These are phyloP conservation scores for Telmatochromis bifrenatus DNA, from an alignment of 2,113 vertebrate species.

Conservation along the genomic window DNA sequence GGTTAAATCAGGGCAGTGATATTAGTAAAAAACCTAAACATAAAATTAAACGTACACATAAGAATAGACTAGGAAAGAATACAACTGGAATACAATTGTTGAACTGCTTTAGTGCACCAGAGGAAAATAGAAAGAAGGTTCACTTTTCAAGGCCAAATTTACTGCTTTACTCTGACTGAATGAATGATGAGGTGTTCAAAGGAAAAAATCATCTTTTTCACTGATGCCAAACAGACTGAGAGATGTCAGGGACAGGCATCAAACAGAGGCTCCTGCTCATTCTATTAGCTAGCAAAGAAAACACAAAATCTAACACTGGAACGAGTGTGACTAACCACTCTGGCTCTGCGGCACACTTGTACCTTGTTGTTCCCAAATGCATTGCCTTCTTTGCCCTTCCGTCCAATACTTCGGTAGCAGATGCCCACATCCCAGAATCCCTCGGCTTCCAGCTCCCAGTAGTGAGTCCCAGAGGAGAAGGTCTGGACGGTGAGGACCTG, in stretches of 20 bases:
- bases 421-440: constrained; percentile 71
- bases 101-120: background rate
- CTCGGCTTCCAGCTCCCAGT: constrained; percentile 69
- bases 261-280: background rate
- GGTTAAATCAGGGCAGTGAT: background rate
- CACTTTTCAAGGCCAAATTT: background rate
- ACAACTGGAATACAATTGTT: background rate
- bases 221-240: background rate
- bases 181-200: background rate
- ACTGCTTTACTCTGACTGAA: background rate
- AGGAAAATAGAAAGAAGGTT: background rate
- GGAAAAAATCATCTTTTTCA: background rate
- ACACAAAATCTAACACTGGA: background rate
- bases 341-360: background rate
- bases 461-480: constrained; percentile 64
- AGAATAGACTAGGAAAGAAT: background rate
- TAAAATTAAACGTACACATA: background rate
- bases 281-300: background rate
- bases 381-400: constrained; percentile 65
- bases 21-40: background rate
- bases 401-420: constrained; percentile 62
- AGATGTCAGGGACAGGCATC: background rate
- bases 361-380: constrained; percentile 71
- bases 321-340: background rate
- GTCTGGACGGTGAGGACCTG: constrained; percentile 62